A percentile compares a stretch with the other conserved stretches of the same genome.
Evolutionary conservation across 2,888 invertebrate genomes (phyloP).

Genomic region (Druceiella hillmani): DNA sequence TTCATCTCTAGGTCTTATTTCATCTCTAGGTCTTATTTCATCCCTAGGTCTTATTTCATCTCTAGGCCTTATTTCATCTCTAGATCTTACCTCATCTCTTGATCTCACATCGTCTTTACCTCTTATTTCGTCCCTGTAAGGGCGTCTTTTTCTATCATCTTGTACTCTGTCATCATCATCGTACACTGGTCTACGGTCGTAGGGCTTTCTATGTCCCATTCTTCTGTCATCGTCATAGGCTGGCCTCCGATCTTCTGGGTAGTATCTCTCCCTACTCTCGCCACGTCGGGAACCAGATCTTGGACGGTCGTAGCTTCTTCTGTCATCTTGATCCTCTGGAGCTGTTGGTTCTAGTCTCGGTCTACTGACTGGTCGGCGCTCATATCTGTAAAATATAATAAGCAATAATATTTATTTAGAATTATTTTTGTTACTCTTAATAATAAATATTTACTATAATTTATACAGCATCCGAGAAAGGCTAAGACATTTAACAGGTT

Average conservation of each 20-base stretch:
- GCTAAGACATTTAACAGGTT: too few relatives aligned
- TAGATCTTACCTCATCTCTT: too few relatives aligned
- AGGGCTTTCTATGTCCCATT: too few relatives aligned
- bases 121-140: conserved; percentile 24
- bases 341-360: conserved; percentile 39
- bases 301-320: conserved; percentile 37
- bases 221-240: conserved; percentile 31
- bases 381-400: conserved; percentile 35
- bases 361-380: conserved; percentile 38
- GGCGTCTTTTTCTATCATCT: too few relatives aligned
- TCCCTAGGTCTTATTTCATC: conserved; percentile 5
- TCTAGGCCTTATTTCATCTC: background rate
- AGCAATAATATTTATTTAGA: too few relatives aligned
- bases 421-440: too few relatives aligned
- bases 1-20: conserved; percentile 4
- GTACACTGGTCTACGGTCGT: conserved; percentile 27
- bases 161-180: too few relatives aligned
- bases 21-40: background rate
- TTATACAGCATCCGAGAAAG: too few relatives aligned
- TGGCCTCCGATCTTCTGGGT: conserved; percentile 31
- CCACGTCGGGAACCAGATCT: conserved; percentile 28
- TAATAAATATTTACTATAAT: too few relatives aligned
- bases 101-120: conserved; percentile 11
- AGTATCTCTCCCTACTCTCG: conserved; percentile 24
- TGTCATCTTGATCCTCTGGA: conserved; percentile 36